phyloP scores from a whole-genome alignment of 2,888 invertebrate species.

The Dolichomitus sp. region DNA sequence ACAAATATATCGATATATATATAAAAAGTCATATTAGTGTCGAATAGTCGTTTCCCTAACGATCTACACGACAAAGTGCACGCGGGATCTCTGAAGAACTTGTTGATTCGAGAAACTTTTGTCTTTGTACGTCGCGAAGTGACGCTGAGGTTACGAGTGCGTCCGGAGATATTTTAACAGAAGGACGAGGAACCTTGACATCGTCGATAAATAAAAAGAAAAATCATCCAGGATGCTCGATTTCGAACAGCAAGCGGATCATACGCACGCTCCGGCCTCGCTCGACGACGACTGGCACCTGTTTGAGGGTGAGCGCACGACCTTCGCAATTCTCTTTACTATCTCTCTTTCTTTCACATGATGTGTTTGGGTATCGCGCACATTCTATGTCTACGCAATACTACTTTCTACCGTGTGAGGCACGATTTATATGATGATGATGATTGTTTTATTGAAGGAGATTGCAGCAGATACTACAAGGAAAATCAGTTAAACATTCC shows the following conservation, averaged over 20 bases:
- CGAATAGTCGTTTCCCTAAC: slow-evolving; percentile 9
- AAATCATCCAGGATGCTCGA: slow-evolving; percentile 76
- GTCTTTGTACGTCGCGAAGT: slow-evolving; percentile 14
- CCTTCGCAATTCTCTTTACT: slow-evolving; percentile 75
- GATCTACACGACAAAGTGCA: slow-evolving; percentile 23
- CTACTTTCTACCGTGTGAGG: not conserved
- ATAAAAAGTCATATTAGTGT: not conserved
- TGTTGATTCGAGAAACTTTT: slow-evolving; percentile 45
- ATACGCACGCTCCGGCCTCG: slow-evolving; percentile 78
- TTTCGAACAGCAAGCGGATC: slow-evolving; percentile 81
- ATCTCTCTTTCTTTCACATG: slow-evolving; percentile 21
- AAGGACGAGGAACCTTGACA: not conserved
- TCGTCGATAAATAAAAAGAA: not conserved
- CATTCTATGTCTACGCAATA: slow-evolving; percentile 1
- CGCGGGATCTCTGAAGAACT: slow-evolving; percentile 34
- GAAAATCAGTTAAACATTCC: too few species aligned
- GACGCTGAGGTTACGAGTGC: slow-evolving; percentile 4
- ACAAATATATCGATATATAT: not conserved
- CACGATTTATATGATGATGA: not conserved
- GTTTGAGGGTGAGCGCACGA: slow-evolving; percentile 81
- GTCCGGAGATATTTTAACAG: not conserved
- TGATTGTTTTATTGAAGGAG: not conserved
- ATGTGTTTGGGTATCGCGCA: not conserved
- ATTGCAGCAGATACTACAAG: too few species aligned
- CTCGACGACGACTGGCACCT: slow-evolving; percentile 80